Evolutionary conservation across 2,113 vertebrate genomes (phyloP).

Genomic region (rat (Rattus norvegicus)): GRCr8 NC_086020.1:14096501-14097000

Average conservation of each 20-base stretch:
- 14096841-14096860: constrained; percentile 46
- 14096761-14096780: constrained; percentile 34
- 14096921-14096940: constrained; percentile 83
- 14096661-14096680: constrained; percentile 72
- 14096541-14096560: constrained; percentile 59
- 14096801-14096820: constrained; percentile 79
- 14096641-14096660: constrained; percentile 64
- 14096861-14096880: constrained; percentile 44
- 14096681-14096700: constrained; percentile 72
- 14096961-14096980: constrained; percentile 75
- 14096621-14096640: constrained; percentile 74
- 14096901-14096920: constrained; percentile 77
- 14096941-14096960: constrained; percentile 72
- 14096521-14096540: constrained; percentile 51
- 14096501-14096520: not conserved
- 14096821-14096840: constrained; percentile 70
- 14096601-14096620: constrained; percentile 74
- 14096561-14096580: constrained; percentile 72
- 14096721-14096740: not conserved
- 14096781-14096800: constrained; percentile 62
- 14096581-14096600: constrained; percentile 56
- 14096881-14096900: constrained; percentile 82
- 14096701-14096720: not conserved
- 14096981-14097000: constrained; percentile 76
- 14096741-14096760: not conserved